Evolutionary conservation across 92 coral and sea anemone species (phyloP).

Genomic region (Zoanthus sansibaricus): DNA sequence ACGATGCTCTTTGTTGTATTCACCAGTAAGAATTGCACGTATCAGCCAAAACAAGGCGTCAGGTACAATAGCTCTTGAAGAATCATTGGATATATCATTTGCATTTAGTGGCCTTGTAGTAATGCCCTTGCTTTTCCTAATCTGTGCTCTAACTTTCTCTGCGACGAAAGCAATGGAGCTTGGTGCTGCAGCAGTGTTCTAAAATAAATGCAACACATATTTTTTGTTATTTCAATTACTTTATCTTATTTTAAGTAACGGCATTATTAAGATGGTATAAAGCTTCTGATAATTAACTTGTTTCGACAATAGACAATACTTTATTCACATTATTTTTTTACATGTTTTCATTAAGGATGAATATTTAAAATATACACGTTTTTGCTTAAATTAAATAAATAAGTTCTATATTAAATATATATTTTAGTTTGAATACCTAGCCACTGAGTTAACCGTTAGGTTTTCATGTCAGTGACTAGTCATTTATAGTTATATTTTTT

Average conservation of each 20-base stretch:
- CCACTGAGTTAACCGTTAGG: too few species aligned
- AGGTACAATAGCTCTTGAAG: conserved; percentile 5
- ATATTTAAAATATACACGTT: too few species aligned
- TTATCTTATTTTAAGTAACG: background rate
- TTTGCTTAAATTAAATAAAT: too few species aligned
- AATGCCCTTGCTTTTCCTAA: conserved; percentile 5
- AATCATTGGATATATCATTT: background rate
- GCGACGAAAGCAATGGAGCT: background rate
- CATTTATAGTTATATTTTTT: too few species aligned
- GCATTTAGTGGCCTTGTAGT: conserved; percentile 2
- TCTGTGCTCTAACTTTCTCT: background rate
- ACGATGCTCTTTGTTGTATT: background rate
- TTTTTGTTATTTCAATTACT: background rate
- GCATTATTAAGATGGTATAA: background rate
- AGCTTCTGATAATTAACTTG: background rate
- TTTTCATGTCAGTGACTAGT: too few species aligned
- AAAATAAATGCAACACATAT: background rate
- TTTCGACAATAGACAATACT: too few species aligned
- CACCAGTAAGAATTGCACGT: background rate
- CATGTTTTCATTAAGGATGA: too few species aligned
- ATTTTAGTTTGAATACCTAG: too few species aligned
- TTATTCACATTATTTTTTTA: too few species aligned
- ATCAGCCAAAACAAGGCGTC: background rate
- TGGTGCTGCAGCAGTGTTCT: background rate
- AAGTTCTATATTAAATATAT: too few species aligned